Percentiles rank a stretch among this genome's conserved stretches.
These are phyloP conservation scores for Donacobius atricapilla DNA, from an alignment of 2,113 vertebrate genomes.

Conservation along the genomic window DNA sequence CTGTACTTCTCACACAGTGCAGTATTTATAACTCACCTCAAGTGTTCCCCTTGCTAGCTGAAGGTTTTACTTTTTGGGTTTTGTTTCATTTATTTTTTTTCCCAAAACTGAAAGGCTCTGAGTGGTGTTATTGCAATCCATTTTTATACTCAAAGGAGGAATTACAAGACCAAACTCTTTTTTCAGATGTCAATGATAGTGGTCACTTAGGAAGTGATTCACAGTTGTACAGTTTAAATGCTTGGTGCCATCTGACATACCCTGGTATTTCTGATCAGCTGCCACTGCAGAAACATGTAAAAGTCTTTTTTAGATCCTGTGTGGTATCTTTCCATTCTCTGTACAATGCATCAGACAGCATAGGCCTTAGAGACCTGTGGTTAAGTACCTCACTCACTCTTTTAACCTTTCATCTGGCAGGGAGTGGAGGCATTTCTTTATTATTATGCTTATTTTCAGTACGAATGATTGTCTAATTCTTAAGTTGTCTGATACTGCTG, in stretches of 20 bases:
- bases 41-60: background rate
- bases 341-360: background rate
- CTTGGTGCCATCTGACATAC: background rate
- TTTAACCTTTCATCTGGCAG: background rate
- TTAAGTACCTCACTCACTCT: background rate
- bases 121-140: background rate
- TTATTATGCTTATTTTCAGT: background rate
- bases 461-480: background rate
- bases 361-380: background rate
- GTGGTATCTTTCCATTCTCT: background rate
- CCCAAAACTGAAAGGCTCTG: background rate
- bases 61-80: background rate
- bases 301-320: background rate
- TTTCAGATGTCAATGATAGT: background rate
- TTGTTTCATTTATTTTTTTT: background rate
- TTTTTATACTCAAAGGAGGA: background rate
- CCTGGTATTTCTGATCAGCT: background rate
- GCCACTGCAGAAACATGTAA: background rate
- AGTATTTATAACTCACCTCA: background rate
- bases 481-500: background rate
- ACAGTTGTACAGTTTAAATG: background rate
- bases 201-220: constrained; percentile 2
- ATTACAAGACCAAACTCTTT: background rate
- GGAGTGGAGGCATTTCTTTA: background rate
- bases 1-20: background rate